Base-by-base conservation (phyloP, 2,113 vertebrate species). In the Cynoglossus semilaevis region DNA sequence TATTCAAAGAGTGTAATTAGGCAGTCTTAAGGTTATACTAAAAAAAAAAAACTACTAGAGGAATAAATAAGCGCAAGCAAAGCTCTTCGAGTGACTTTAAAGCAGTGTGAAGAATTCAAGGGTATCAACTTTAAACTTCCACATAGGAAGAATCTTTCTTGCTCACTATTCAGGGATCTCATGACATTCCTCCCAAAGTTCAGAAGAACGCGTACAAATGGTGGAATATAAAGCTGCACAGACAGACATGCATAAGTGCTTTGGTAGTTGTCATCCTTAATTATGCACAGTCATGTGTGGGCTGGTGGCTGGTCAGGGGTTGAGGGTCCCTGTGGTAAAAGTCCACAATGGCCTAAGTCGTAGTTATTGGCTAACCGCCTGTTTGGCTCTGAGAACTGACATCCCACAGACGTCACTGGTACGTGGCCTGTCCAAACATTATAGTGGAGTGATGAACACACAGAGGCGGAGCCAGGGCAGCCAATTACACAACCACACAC, bases 361-460 rank as follows among this genome's bases (percentile, higher is more conserved):
- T 65, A 72, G 63, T 82, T 78, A 81, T 76, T 85, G 80, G 87
- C 78, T 70, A 83, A 86, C 75, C 40, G 72, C 53, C 38, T 67
- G 74, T 80, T 80, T 82, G 76, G 63, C 66, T 65, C 48, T 4
- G 12, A 74, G 57, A 69, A 42, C 72, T 57, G 52, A 62, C 77
- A 64, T 75, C 70, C 51, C 62, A 69, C 55, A 59, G 74, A 88
- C 83, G 78, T 85, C 85, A 85, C 62, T 38, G 4, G 40, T 52
- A 53, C 41, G n/a, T 7, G 44, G 58, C 65, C 83, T 82, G 58
- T 58, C 55, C 78, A 84, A 87, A 85, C 83, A 78, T 22, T 46
- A 62, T 77, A 82, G 83, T 75, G 72, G 74, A 74, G 82, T 3
- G 57, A 71, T 48, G 72, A 67, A 58, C 66, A 60, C 81, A 55